Conservation (phyloP, 2,888 invertebrate species). For the Dryomyza anilis region DNA sequence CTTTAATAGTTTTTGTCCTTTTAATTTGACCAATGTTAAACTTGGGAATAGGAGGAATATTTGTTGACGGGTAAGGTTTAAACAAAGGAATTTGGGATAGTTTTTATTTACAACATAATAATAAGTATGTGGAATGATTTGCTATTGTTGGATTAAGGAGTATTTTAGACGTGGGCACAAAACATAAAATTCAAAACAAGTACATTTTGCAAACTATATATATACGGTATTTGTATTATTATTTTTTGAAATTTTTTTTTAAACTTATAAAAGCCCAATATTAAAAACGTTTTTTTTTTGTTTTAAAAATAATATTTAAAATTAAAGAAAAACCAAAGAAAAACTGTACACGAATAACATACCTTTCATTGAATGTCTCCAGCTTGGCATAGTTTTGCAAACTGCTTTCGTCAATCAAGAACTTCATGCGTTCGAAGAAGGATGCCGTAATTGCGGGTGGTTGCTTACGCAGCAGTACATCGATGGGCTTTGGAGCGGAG, state of each 20-base stretch:
- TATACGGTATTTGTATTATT: slow-evolving; percentile 12
- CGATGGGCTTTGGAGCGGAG: slow-evolving; percentile 93
- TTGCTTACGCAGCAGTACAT: slow-evolving; percentile 92
- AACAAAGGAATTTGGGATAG: slow-evolving; percentile 51
- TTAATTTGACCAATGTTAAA: slow-evolving; percentile 29
- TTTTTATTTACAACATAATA: slow-evolving; percentile 36
- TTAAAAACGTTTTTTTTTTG: slow-evolving; percentile 32
- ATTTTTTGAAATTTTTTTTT: slow-evolving; percentile 26
- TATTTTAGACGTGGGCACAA: slow-evolving; percentile 60
- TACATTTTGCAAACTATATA: slow-evolving; percentile 16
- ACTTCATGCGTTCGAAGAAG: slow-evolving; percentile 98
- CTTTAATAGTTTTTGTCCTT: not conserved
- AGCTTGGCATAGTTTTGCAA: slow-evolving; percentile 96
- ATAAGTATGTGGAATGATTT: slow-evolving; percentile 37
- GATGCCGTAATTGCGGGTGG: slow-evolving; percentile 96
- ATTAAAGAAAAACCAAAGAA: slow-evolving; percentile 4
- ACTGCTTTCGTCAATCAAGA: slow-evolving; percentile 97
- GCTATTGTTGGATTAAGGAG: slow-evolving; percentile 37
- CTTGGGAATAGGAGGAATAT: too few relatives aligned
- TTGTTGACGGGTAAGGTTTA: slow-evolving; percentile 7
- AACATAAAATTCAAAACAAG: slow-evolving; percentile 44
- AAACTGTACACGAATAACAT: slow-evolving; percentile 58
- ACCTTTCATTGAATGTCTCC: slow-evolving; percentile 98
- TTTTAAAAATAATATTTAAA: slow-evolving; percentile 21
- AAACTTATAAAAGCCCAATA: slow-evolving; percentile 28